phyloP scores from a whole-genome alignment of 2,797 vertebrate species.

The Rhinophrynus dorsalis region DNA sequence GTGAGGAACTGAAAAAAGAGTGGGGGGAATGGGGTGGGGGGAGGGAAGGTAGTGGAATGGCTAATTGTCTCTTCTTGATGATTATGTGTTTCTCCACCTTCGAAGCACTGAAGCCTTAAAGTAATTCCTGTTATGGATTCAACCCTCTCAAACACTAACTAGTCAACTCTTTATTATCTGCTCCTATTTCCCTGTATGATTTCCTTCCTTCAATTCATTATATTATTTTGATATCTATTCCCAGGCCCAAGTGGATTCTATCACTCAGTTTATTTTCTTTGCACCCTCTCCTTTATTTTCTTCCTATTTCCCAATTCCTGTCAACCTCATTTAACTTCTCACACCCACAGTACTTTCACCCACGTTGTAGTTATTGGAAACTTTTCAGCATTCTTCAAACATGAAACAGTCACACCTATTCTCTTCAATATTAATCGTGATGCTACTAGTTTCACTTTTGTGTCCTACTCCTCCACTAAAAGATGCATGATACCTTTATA shows the following conservation, averaged over 20 bases:
- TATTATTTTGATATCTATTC: not conserved
- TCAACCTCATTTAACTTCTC: not conserved
- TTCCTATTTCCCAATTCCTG: not conserved
- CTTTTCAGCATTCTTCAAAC: not conserved
- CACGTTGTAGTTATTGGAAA: slow-evolving; percentile 2
- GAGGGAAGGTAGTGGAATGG: no score
- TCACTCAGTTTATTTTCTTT: not conserved
- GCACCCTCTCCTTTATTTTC: not conserved
- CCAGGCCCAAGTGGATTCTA: not conserved
- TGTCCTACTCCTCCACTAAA: not conserved
- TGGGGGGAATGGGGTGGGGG: no score
- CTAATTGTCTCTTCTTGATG: no score
- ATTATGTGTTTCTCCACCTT: no score
- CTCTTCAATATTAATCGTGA: not conserved
- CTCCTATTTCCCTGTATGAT: no score
- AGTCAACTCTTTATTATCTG: no score
- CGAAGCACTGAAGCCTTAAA: no score
- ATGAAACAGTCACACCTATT: slow-evolving; percentile 12
- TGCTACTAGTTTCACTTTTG: slow-evolving; percentile 28
- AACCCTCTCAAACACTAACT: no score
- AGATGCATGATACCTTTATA: not conserved
- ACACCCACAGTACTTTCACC: not conserved
- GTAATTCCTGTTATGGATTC: no score
- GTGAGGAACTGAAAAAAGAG: no score
- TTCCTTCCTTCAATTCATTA: no score